Base-by-base conservation (phyloP, 2,113 vertebrate species). In the Anarhynchus alexandrinus region DNA sequence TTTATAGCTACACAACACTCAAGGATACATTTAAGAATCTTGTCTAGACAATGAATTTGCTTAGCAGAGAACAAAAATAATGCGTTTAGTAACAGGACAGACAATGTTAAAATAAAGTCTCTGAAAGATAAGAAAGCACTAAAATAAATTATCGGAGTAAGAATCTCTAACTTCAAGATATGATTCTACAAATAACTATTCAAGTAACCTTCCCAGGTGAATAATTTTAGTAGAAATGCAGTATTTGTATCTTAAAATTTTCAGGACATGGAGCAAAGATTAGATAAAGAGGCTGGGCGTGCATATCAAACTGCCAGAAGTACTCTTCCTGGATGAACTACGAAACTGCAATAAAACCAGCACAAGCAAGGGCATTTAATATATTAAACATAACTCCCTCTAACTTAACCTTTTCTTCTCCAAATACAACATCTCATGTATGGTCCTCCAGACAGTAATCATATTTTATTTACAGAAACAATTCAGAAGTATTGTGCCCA, bases 191-290 rank as follows among this genome's bases (percentile, higher is more conserved):
- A 91, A 82, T 21, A 82, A 57, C 9, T 42, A 51, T 62, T 58
- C 70, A 72, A 73, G 30, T 73, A 91, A 87, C 47, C 49, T 89
- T 85, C 47, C 6, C 18, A 91, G 45, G 42, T 79, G 52, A 86
- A 65, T 43, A 1, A 79, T 79, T 94, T 84, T 15, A 89, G 69
- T 22, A 89, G 83, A 67, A 96, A 84, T 0, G 1, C 36, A 65
- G 79, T 87, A 92, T 72, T 93, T 84, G 38, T 72, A 72, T 26
- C 57, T 79, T 65, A 42, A 69, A 79, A 93, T 79, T 80, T 87
- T 58, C 58, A 89, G 54, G 70, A 94, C 65, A 89, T 57, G 85
- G 52, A 91, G 67, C 17, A 70, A 91, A 94, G 89, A 89, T 88
- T 79, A 95, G 86, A 92, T 89, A 79, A 94, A 89, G 36, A 80